Evolutionary conservation across 2,888 invertebrate species (phyloP).

Genomic region (Stenurella melanura): DNA sequence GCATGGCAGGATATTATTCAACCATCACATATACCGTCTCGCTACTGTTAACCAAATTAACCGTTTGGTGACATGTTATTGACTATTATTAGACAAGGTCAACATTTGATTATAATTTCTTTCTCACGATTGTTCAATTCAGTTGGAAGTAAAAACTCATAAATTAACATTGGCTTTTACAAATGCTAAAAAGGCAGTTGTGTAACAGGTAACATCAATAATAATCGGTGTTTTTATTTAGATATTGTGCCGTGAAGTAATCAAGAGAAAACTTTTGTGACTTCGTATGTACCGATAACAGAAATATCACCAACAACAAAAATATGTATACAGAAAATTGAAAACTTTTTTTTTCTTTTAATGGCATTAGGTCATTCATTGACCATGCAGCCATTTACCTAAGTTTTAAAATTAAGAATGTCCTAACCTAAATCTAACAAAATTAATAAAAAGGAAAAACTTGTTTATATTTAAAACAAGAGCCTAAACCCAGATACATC

Average conservation of each 20-base stretch:
- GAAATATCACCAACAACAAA: too few species aligned
- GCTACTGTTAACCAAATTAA: constrained; percentile 22
- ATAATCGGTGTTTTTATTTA: background rate
- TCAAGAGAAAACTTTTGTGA: background rate
- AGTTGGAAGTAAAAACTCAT: constrained; percentile 15
- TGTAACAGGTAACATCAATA: constrained; percentile 20
- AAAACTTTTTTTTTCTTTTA: too few species aligned
- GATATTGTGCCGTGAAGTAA: background rate
- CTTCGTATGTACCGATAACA: too few species aligned
- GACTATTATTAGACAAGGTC: constrained; percentile 9
- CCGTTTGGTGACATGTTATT: constrained; percentile 23
- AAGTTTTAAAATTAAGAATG: too few species aligned
- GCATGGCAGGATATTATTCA: constrained; percentile 41
- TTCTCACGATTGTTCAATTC: constrained; percentile 30
- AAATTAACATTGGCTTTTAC: constrained; percentile 8
- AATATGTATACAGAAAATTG: too few species aligned
- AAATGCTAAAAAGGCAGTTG: constrained; percentile 11
- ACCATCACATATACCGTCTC: constrained; percentile 13
- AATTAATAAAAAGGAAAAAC: too few species aligned
- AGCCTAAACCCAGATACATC: too few species aligned
- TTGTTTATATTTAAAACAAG: too few species aligned
- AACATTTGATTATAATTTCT: constrained; percentile 19
- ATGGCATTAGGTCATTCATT: too few species aligned
- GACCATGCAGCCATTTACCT: too few species aligned
- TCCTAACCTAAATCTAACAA: too few species aligned